Percentiles rank a stretch among this genome's conserved stretches.
Conservation (phyloP, 1,140 invertebrate genomes). For the Asobara japonica region DNA sequence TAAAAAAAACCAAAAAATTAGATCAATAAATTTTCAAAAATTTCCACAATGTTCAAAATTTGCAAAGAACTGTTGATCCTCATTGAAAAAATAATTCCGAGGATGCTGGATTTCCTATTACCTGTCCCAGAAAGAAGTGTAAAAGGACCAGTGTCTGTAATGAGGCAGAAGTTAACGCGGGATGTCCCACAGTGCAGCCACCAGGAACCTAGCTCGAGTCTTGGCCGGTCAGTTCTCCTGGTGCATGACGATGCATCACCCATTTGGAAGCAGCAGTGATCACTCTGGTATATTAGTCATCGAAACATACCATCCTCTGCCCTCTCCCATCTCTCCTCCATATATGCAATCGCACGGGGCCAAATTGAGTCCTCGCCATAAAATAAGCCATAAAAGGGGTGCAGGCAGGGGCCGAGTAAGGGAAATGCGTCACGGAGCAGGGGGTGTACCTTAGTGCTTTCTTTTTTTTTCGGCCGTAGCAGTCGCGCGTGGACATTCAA, state of each 20-base stretch:
- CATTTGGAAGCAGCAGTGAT: constrained; percentile 46
- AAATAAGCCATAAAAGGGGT: constrained; percentile 61
- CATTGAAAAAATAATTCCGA: too few relatives aligned
- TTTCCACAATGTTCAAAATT: too few relatives aligned
- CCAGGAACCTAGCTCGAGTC: neutral
- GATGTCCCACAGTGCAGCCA: constrained; percentile 48
- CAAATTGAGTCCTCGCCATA: constrained; percentile 67
- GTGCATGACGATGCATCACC: constrained; percentile 50
- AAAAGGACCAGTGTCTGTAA: constrained; percentile 39
- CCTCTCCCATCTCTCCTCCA: neutral
- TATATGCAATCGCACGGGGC: constrained; percentile 14
- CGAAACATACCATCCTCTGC: constrained; percentile 18
- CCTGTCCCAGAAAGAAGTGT: neutral
- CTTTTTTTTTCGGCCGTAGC: constrained; percentile 7
- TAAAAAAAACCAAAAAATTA: too few relatives aligned
- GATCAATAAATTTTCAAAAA: too few relatives aligned
- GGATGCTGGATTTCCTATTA: too few relatives aligned
- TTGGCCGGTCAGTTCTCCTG: constrained; percentile 18
- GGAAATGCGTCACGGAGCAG: constrained; percentile 44
- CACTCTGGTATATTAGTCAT: constrained; percentile 53
- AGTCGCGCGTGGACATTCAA: constrained; percentile 57
- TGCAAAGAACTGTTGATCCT: too few relatives aligned
- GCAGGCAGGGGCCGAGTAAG: constrained; percentile 41
- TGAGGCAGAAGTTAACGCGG: constrained; percentile 49
- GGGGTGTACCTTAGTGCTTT: constrained; percentile 27